A percentile compares a stretch with the other conserved stretches of the same genome.
These are phyloP conservation scores for Cremastinae sp. DNA, from an alignment of 2,888 invertebrate genomes.

Conservation along the genomic window DNA sequence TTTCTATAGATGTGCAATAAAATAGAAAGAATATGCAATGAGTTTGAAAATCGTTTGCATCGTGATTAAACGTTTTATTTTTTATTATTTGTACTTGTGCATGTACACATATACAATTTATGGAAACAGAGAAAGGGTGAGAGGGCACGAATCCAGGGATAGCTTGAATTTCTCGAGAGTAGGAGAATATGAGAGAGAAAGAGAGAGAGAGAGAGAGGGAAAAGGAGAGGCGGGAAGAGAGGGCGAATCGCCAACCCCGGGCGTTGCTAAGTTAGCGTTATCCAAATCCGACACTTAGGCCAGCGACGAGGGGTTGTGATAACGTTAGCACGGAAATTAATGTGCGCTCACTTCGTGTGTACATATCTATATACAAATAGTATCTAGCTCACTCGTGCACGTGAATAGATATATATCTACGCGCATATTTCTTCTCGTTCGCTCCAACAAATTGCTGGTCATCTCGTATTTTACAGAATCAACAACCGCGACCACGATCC, in stretches of 20 bases:
- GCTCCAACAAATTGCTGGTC: constrained; percentile 39
- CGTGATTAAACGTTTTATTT: not conserved
- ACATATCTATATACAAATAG: constrained; percentile 27
- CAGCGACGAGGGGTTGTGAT: constrained; percentile 67
- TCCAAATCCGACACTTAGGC: constrained; percentile 75
- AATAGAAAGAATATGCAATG: no score
- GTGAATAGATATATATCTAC: constrained; percentile 29
- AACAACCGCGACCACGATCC: constrained; percentile 3
- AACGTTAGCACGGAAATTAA: constrained; percentile 75
- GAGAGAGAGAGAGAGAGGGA: constrained; percentile 6
- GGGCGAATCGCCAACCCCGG: constrained; percentile 64
- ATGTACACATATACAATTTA: constrained; percentile 1
- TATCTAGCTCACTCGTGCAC: constrained; percentile 3
- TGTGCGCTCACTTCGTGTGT: constrained; percentile 61
- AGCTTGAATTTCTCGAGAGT: constrained; percentile 54
- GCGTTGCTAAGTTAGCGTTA: constrained; percentile 73
- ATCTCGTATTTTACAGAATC: constrained; percentile 40
- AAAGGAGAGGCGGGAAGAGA: no score
- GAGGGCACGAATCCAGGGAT: constrained; percentile 55
- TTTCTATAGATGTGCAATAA: no score
- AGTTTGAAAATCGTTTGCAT: no score
- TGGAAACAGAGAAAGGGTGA: constrained; percentile 37
- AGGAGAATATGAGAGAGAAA: constrained; percentile 27
- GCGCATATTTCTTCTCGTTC: constrained; percentile 5
- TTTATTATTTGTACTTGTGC: not conserved